These are phyloP conservation scores for Bursaphelenchus okinawaensis DNA, from an alignment of 2,888 invertebrate species.

Conservation along the genomic window DNA sequence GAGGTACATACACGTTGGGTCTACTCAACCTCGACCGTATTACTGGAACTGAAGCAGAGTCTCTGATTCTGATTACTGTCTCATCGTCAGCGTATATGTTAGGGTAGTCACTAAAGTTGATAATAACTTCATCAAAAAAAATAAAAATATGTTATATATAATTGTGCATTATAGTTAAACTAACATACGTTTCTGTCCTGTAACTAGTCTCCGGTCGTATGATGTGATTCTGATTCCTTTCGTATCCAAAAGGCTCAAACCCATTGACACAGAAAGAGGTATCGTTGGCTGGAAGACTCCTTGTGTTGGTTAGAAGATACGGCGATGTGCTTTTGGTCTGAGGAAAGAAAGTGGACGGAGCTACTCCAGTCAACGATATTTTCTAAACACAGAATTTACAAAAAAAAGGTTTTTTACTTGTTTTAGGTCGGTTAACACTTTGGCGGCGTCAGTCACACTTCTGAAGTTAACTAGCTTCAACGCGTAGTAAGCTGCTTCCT, in stretches of 20 bases:
- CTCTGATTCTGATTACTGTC: neutral
- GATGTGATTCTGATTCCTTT: neutral
- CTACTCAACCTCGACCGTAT: neutral
- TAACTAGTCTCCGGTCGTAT: too few species aligned
- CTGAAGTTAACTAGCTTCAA: slow-evolving; percentile 37
- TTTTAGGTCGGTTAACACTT: slow-evolving; percentile 27
- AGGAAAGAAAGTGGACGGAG: neutral
- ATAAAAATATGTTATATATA: too few species aligned
- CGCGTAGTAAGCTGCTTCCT: slow-evolving; percentile 40
- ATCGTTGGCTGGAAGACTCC: neutral
- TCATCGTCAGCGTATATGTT: neutral
- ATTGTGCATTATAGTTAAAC: too few species aligned
- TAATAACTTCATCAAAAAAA: too few species aligned
- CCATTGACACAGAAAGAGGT: neutral
- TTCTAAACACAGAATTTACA: neutral
- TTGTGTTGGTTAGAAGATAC: neutral
- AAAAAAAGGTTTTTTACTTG: neutral
- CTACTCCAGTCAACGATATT: neutral
- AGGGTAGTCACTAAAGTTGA: neutral
- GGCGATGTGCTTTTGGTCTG: neutral
- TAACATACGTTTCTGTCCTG: too few species aligned
- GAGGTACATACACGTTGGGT: neutral
- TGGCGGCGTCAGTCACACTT: slow-evolving; percentile 25
- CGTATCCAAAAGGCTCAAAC: neutral
- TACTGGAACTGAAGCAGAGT: neutral